Conservation (phyloP, 2,888 invertebrate species). For the Exocentrus adspersus region DNA sequence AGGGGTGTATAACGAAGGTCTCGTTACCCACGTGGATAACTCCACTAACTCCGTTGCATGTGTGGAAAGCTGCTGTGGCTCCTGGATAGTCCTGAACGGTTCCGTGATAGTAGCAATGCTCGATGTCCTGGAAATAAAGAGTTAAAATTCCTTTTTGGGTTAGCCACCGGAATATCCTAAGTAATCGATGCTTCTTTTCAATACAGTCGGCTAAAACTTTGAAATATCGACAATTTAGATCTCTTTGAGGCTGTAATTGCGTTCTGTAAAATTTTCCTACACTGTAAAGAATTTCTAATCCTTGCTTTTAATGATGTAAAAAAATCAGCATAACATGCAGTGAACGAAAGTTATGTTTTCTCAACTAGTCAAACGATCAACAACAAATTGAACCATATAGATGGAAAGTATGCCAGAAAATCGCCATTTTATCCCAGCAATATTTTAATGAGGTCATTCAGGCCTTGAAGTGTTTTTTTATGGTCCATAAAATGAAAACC, state of each 20-base stretch:
- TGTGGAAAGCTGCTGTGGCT: slow-evolving; percentile 96
- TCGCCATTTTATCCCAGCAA: slow-evolving; percentile 23
- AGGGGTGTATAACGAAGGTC: slow-evolving; percentile 97
- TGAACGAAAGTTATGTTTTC: too few relatives aligned
- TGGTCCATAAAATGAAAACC: slow-evolving; percentile 29
- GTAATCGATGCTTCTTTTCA: too few relatives aligned
- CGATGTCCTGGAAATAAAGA: slow-evolving; percentile 79
- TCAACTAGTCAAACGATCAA: too few relatives aligned
- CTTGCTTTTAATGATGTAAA: too few relatives aligned
- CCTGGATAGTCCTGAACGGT: slow-evolving; percentile 97
- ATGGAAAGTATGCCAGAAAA: slow-evolving; percentile 23
- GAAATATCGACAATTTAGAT: too few relatives aligned
- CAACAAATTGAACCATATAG: slow-evolving; percentile 25
- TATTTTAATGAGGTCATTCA: slow-evolving; percentile 29
- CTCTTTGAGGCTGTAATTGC: slow-evolving; percentile 15
- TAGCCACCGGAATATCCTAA: too few relatives aligned
- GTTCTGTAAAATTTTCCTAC: too few relatives aligned
- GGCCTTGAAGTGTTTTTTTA: slow-evolving; percentile 31
- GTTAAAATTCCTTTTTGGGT: slow-evolving; percentile 16
- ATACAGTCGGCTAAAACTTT: too few relatives aligned
- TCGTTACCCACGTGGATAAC: slow-evolving; percentile 98
- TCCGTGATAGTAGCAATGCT: slow-evolving; percentile 99
- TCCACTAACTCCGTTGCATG: slow-evolving; percentile 97
- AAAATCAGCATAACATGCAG: too few relatives aligned
- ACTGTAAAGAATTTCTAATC: too few relatives aligned